Percentiles rank a stretch among this genome's conserved stretches.
Evolutionary conservation across 2,113 vertebrate genomes (phyloP).

Genomic region (Oophaga pumilio): DNA sequence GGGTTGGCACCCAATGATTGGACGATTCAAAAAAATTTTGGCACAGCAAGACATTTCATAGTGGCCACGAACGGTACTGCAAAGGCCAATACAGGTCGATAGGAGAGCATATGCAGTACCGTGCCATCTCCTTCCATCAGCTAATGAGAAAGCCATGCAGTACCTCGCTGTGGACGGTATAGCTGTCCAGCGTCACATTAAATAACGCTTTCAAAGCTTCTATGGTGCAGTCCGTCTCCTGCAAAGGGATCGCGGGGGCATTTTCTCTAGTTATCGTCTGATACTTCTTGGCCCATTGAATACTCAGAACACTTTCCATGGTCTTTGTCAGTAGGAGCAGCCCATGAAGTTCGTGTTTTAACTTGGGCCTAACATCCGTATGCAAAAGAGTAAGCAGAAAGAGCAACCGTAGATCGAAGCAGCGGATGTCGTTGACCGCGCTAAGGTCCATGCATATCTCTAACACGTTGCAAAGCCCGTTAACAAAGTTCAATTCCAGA

Average conservation of each 20-base stretch:
- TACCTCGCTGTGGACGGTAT: constrained; percentile 85
- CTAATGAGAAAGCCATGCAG: constrained; percentile 62
- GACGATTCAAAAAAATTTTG: no score
- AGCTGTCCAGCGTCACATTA: constrained; percentile 90
- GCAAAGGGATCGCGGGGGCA: constrained; percentile 76
- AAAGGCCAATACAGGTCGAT: no score
- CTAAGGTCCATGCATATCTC: constrained; percentile 72
- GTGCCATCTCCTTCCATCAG: no score
- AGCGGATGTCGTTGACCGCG: constrained; percentile 83
- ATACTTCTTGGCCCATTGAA: constrained; percentile 88
- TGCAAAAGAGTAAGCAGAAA: constrained; percentile 94
- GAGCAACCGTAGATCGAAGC: constrained; percentile 92
- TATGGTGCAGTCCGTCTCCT: constrained; percentile 87
- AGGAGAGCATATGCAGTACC: no score
- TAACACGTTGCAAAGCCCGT: constrained; percentile 83
- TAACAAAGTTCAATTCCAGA: constrained; percentile 86
- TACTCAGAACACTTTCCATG: constrained; percentile 86
- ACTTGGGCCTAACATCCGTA: constrained; percentile 79
- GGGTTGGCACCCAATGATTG: no score
- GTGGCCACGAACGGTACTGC: no score
- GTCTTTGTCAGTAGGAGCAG: constrained; percentile 84
- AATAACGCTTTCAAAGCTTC: constrained; percentile 95
- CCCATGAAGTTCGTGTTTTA: constrained; percentile 82
- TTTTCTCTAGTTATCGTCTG: constrained; percentile 77
- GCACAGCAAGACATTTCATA: no score